A percentile compares a stretch with the other conserved stretches of the same genome.
Evolutionary conservation across 2,797 vertebrate species (phyloP).

Genomic region (Thripadectes ignobilis): DNA sequence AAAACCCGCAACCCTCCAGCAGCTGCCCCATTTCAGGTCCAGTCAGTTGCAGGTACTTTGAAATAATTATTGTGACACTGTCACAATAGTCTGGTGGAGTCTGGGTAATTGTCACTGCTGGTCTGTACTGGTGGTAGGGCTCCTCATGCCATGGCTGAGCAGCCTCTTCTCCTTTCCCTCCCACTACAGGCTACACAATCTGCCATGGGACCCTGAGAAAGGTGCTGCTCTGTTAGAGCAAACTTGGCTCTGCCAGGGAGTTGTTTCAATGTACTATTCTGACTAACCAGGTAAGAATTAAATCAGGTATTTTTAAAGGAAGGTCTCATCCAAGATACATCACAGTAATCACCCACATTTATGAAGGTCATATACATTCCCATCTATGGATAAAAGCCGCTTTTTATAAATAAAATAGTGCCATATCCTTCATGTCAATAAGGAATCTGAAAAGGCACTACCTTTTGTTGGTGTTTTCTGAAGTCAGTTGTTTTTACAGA

Average conservation of each 20-base stretch:
- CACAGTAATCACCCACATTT: neutral
- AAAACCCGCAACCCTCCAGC: neutral
- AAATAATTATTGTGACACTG: neutral
- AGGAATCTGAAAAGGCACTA: neutral
- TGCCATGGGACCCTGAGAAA: neutral
- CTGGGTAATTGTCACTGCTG: neutral
- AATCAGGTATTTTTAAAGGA: neutral
- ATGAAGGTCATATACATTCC: rapidly evolving
- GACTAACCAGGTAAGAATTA: neutral
- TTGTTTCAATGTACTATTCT: neutral
- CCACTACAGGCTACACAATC: neutral
- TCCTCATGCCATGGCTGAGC: neutral
- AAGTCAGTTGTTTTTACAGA: neutral
- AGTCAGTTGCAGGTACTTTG: neutral
- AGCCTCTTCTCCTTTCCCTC: neutral
- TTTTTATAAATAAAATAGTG: neutral
- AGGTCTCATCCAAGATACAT: neutral
- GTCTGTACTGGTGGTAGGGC: neutral
- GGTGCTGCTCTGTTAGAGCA: neutral
- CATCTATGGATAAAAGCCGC: neutral
- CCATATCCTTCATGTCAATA: neutral
- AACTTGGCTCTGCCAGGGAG: neutral
- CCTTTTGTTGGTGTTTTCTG: neutral
- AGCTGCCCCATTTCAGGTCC: neutral
- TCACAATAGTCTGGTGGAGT: neutral